Conservation (phyloP, 2,113 vertebrate species). For the Salminus brasiliensis region DNA sequence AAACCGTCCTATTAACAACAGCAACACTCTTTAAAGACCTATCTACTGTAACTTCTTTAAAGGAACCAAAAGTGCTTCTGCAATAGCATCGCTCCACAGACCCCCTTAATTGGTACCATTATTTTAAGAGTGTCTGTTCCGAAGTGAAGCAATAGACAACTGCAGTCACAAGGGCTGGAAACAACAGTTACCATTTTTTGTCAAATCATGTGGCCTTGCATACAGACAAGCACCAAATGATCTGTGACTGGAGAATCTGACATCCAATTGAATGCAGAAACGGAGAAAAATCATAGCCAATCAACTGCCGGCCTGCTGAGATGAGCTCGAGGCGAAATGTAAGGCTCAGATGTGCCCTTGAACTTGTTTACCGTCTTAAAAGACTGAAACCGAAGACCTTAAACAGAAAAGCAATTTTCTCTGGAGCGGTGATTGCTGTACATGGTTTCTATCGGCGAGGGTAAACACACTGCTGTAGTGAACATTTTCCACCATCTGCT, state of each 20-base stretch:
- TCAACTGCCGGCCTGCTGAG: too few relatives aligned
- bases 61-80: too few relatives aligned
- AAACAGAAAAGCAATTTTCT: conserved; percentile 4
- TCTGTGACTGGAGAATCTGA: conserved; percentile 14
- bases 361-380: neutral
- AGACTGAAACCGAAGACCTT: neutral
- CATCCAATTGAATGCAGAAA: neutral
- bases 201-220: neutral
- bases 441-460: conserved; percentile 31
- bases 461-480: conserved; percentile 36
- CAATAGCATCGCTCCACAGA: too few relatives aligned
- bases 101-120: too few relatives aligned
- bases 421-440: conserved; percentile 33
- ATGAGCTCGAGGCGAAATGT: too few relatives aligned
- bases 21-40: too few relatives aligned
- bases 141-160: neutral
- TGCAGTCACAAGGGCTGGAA: neutral
- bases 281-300: neutral
- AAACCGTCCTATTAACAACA: too few relatives aligned
- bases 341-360: neutral
- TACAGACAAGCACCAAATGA: neutral
- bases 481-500: conserved; percentile 51
- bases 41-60: too few relatives aligned
- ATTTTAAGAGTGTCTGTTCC: too few relatives aligned
- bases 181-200: neutral